These are phyloP conservation scores for Plebejus anna DNA, from an alignment of 2,888 invertebrate genomes.

Conservation along the genomic window DNA sequence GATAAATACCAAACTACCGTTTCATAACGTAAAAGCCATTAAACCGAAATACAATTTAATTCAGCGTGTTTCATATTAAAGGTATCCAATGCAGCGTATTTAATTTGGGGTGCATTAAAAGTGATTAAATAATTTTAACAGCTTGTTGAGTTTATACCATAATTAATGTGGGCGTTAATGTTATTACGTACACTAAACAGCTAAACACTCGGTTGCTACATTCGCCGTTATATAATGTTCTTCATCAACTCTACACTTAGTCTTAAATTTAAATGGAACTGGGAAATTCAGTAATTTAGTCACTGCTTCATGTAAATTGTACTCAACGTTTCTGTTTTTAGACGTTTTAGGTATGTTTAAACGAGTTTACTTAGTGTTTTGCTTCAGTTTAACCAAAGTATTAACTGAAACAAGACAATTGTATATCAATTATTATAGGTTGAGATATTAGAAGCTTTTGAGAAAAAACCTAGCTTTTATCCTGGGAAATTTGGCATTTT, in stretches of 20 bases:
- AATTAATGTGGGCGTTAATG: conserved; percentile 20
- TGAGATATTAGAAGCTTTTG: no score
- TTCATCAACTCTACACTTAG: conserved; percentile 7
- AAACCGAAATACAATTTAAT: not conserved
- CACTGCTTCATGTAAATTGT: conserved; percentile 10
- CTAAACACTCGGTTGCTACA: conserved; percentile 9
- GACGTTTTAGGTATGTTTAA: not conserved
- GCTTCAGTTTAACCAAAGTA: not conserved
- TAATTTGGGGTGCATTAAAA: not conserved
- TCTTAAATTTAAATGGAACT: conserved; percentile 3
- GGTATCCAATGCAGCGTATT: conserved; percentile 10
- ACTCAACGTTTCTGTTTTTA: not conserved
- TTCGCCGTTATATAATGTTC: conserved; percentile 12
- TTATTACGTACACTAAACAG: conserved; percentile 15
- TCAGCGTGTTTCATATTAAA: conserved; percentile 7
- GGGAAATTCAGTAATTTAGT: conserved; percentile 13
- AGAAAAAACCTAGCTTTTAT: no score
- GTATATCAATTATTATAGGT: no score
- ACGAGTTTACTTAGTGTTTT: not conserved
- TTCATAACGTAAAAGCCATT: not conserved
- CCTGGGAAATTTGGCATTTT: no score
- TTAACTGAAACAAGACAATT: not conserved
- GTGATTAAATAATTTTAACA: conserved; percentile 20
- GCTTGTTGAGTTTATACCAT: conserved; percentile 13
- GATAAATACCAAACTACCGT: not conserved